Percentiles rank a stretch among this genome's conserved stretches.
phyloP scores from a whole-genome alignment of 2,888 invertebrate species.

The Agrochola lota region DNA sequence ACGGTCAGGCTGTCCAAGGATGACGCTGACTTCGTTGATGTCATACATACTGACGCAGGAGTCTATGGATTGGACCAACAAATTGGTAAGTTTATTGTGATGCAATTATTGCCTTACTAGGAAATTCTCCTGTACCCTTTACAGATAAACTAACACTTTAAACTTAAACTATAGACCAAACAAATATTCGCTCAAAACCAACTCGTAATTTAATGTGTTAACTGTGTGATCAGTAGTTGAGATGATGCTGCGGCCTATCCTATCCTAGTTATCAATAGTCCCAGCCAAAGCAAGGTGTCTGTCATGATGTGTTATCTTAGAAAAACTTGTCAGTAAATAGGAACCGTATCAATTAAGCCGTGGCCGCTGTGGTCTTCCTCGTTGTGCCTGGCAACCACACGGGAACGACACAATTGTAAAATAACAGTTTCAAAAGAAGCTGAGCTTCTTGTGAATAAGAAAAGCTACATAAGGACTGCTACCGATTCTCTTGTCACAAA shows the following conservation, averaged over 20 bases:
- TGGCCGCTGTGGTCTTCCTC: neutral
- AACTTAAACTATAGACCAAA: neutral
- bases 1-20: constrained; percentile 72
- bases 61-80: constrained; percentile 79
- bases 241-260: neutral
- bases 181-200: neutral
- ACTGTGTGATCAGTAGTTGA: neutral
- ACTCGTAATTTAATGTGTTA: neutral
- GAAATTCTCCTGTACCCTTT: neutral
- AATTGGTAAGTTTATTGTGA: constrained; percentile 76
- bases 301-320: neutral
- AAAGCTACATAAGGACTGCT: neutral
- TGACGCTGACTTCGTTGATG: constrained; percentile 83
- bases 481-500: too few relatives aligned
- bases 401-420: neutral
- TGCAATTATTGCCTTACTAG: neutral
- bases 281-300: neutral
- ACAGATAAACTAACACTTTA: neutral
- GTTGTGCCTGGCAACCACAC: neutral
- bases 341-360: neutral
- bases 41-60: constrained; percentile 82
- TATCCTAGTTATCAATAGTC: neutral
- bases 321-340: neutral
- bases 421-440: neutral
- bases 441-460: too few relatives aligned